phyloP scores from a whole-genome alignment of 2,797 vertebrate genomes.

The Denticeps clupeoides region DNA sequence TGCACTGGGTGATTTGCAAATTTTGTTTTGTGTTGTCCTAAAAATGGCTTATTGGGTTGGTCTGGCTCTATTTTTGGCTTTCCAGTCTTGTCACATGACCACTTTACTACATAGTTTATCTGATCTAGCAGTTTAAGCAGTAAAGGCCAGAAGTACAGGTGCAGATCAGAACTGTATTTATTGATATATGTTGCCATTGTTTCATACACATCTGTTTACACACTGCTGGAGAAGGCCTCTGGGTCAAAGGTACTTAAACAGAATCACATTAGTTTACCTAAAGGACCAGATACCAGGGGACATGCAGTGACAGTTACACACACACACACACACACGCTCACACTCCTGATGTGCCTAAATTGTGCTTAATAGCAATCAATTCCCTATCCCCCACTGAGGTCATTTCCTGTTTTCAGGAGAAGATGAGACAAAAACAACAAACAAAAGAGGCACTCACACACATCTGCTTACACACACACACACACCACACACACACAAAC shows the following conservation, averaged over 20 bases:
- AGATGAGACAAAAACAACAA: slow-evolving; percentile 22
- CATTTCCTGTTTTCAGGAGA: slow-evolving; percentile 27
- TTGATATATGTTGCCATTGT: slow-evolving; percentile 43
- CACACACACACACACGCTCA: slow-evolving; percentile 11
- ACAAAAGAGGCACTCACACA: slow-evolving; percentile 12
- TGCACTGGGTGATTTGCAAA: no score
- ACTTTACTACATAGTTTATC: no score
- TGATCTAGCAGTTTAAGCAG: no score
- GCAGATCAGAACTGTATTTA: slow-evolving; percentile 41
- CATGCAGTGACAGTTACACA: slow-evolving; percentile 44
- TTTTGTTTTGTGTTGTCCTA: no score
- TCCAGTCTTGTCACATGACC: no score
- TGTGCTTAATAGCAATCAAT: slow-evolving; percentile 49
- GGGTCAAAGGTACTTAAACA: slow-evolving; percentile 16
- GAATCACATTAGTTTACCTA: slow-evolving; percentile 9
- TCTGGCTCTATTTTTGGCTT: no score
- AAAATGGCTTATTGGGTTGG: no score
- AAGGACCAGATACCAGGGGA: slow-evolving; percentile 34
- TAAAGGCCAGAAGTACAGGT: background rate
- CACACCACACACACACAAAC: slow-evolving; percentile 16
- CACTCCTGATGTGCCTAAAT: slow-evolving; percentile 19
- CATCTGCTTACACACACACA: slow-evolving; percentile 10
- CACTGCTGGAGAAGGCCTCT: slow-evolving; percentile 31
- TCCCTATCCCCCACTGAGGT: slow-evolving; percentile 23
- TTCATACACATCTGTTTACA: slow-evolving; percentile 31